Conservation (phyloP, 2,888 invertebrate species). For the Epirrhoe tristata region DNA sequence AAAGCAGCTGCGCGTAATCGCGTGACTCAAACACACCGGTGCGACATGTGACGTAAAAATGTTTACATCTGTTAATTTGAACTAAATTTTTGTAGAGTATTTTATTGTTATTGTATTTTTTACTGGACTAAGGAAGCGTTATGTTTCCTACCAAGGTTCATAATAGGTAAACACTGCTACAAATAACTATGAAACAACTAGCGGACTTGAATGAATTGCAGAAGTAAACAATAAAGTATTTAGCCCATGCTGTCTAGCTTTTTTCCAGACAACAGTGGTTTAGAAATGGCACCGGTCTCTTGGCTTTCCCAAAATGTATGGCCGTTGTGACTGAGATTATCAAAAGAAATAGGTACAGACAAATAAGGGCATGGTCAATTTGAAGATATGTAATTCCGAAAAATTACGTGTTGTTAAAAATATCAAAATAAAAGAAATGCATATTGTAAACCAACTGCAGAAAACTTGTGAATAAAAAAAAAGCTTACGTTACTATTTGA, state of each 20-base stretch:
- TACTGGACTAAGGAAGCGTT: not conserved
- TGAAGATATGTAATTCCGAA: not conserved
- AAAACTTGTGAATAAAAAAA: not conserved
- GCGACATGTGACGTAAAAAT: slow-evolving; percentile 51
- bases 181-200: no score
- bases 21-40: slow-evolving; percentile 62
- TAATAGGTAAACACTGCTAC: no score
- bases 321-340: slow-evolving; percentile 35
- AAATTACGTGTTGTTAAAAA: no score
- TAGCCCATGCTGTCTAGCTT: not conserved
- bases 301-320: slow-evolving; percentile 38
- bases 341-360: not conserved
- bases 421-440: not conserved
- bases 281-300: not conserved
- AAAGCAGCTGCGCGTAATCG: slow-evolving; percentile 53
- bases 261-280: not conserved
- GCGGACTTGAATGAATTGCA: no score
- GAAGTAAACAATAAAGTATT: no score
- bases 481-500: not conserved
- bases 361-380: not conserved
- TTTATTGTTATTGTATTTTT: not conserved
- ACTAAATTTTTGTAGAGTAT: slow-evolving; percentile 3
- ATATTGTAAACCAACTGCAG: not conserved
- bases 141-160: no score
- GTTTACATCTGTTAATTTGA: slow-evolving; percentile 49